Conservation (phyloP, 2,888 invertebrate species). For the Drosophila stalkeri region DNA sequence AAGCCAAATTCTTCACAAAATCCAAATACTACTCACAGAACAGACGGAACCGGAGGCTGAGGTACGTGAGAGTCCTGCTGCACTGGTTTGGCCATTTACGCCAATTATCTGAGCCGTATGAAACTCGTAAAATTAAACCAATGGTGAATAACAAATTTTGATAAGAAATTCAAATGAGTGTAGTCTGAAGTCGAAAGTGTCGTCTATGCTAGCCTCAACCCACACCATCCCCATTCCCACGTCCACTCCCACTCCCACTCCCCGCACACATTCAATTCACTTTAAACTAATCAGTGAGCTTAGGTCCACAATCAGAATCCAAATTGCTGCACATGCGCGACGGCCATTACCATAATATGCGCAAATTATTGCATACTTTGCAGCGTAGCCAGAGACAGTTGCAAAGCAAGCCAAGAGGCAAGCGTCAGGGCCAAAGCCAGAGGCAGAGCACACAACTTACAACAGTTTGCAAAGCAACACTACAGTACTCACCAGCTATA, state of each 20-base stretch:
- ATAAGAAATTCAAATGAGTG: conserved; percentile 67
- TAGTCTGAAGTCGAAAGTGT: conserved; percentile 13
- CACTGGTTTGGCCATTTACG: conserved; percentile 29
- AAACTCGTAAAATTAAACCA: conserved; percentile 15
- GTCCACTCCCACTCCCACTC: conserved; percentile 13
- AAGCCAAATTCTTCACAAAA: background rate
- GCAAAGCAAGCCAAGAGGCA: conserved; percentile 18
- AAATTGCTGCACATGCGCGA: conserved; percentile 73
- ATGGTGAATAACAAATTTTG: conserved; percentile 60
- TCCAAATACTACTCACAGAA: conserved; percentile 45
- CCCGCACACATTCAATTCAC: conserved; percentile 69
- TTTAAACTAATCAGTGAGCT: conserved; percentile 57
- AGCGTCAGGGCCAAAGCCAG: conserved; percentile 7
- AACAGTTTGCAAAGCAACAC: conserved; percentile 19
- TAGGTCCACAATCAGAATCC: conserved; percentile 49
- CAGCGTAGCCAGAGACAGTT: conserved; percentile 20
- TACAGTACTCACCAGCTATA: conserved; percentile 26
- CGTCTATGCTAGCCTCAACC: background rate
- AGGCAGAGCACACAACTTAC: conserved; percentile 6
- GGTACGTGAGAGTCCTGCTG: conserved; percentile 16
- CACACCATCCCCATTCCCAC: background rate
- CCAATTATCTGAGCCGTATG: conserved; percentile 11
- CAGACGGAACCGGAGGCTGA: background rate
- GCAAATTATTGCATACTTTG: conserved; percentile 68
- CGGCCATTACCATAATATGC: conserved; percentile 69